phyloP scores from a whole-genome alignment of 2,888 invertebrate genomes.

The Acanthosoma haemorrhoidale region DNA sequence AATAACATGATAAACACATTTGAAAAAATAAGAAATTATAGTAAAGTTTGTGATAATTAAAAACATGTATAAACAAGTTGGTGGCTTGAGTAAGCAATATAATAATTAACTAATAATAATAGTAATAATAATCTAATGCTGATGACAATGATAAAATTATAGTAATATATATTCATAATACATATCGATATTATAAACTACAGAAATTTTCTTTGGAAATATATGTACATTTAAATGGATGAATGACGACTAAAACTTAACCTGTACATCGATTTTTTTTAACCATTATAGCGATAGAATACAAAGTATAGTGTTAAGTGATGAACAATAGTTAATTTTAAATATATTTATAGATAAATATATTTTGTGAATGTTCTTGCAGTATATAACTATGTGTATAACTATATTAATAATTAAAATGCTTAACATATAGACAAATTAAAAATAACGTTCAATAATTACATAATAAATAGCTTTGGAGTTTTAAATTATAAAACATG shows the following conservation, averaged over 20 bases:
- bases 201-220: constrained; percentile 28
- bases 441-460: constrained; percentile 34
- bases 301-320: constrained; percentile 39
- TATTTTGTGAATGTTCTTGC: constrained; percentile 38
- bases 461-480: constrained; percentile 37
- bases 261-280: constrained; percentile 37
- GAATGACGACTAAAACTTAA: constrained; percentile 38
- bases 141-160: constrained; percentile 38
- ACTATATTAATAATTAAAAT: constrained; percentile 32
- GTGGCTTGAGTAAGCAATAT: constrained; percentile 33
- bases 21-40: constrained; percentile 32
- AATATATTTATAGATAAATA: constrained; percentile 37
- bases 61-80: constrained; percentile 14
- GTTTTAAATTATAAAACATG: constrained; percentile 26
- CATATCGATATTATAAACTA: constrained; percentile 25
- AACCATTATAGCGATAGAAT: constrained; percentile 34
- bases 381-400: constrained; percentile 36
- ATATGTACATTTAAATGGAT: constrained; percentile 38
- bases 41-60: constrained; percentile 36
- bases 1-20: constrained; percentile 37
- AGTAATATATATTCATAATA: constrained; percentile 31
- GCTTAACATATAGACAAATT: constrained; percentile 23
- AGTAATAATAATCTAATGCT: constrained; percentile 33
- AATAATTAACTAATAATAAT: constrained; percentile 34
- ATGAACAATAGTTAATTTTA: constrained; percentile 37